Evolutionary conservation across 2,797 vertebrate genomes (phyloP), one percentile per base, ranked within the genome.

Genomic region (Xyrichtys novacula): DNA sequence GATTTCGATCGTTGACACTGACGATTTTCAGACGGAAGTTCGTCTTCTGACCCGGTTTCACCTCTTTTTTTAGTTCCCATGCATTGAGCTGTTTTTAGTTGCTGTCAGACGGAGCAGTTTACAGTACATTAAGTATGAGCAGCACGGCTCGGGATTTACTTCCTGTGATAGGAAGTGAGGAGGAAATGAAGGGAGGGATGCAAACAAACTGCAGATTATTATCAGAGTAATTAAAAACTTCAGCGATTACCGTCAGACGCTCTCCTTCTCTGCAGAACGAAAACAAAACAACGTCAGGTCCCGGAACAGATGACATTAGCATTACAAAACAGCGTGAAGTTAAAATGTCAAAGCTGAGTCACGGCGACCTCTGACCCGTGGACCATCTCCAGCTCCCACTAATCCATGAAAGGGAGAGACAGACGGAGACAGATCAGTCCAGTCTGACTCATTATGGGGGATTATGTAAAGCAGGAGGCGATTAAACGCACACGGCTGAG

Each of bases 391-490:
- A 69, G 55, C 32, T 31, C 50, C 19, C 67, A 47, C 58, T 88
- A 87, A 88, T 89, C 69, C 36, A 39, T 46, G 47, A 52, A 50
- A 43, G 52, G 70, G 44, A 53, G 20, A 58, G 53, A 39, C 42
- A 50, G 39, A 55, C 7, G 47, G 23, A 63, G 23, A 43, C 34
- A 32, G 48, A 66, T 76, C 74, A 54, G 49, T 85, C 76, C 49
- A 74, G 61, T 83, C 58, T 64, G 62, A 81, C 71, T 81, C 81
- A 77, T 84, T 71, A 75, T 62, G 68, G 22, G 6, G 53, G 76
- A 76, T 87, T 77, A 74, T 78, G 63, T 55, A 49, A 66, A 65
- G 46, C 65, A 57, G 73, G 31, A 52, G 55, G 26, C 50, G 72
- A 85, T 81, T 87, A 86, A 74, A 84, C 40, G 34, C 48, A 64